Percentiles rank a stretch among this genome's conserved stretches.
Evolutionary conservation across 2,113 vertebrate genomes (phyloP).

Genomic region (Lycaon pictus): DNA sequence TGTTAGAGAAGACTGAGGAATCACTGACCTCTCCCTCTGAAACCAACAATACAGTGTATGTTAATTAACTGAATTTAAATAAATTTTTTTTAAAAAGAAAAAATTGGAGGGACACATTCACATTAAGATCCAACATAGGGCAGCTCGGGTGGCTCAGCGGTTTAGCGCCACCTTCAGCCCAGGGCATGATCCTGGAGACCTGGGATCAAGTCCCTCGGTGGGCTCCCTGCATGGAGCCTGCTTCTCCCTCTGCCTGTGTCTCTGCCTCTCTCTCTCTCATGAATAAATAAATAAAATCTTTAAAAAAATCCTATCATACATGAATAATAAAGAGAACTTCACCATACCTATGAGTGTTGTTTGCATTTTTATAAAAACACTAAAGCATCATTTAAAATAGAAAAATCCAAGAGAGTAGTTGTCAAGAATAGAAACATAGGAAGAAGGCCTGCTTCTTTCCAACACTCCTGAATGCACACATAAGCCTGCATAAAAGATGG

Average conservation of each 20-base stretch:
- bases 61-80: not conserved
- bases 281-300: too few species aligned
- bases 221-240: too few species aligned
- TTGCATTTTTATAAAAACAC: slow-evolving; percentile 47
- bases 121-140: not conserved
- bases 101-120: not conserved
- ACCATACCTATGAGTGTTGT: not conserved
- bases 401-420: not conserved
- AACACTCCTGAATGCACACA: not conserved
- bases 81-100: not conserved
- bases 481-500: not conserved
- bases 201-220: accelerated
- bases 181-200: too few species aligned
- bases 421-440: not conserved
- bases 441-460: not conserved
- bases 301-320: not conserved
- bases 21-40: not conserved
- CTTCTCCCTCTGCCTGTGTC: too few species aligned
- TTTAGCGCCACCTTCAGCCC: too few species aligned
- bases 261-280: too few species aligned
- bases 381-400: not conserved
- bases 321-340: not conserved
- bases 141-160: too few species aligned
- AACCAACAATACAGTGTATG: not conserved
- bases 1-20: not conserved